Evolutionary conservation across 1,140 invertebrate genomes (phyloP), one percentile per base, ranked within the genome.

Genomic region (Ceratina australensis): DNA sequence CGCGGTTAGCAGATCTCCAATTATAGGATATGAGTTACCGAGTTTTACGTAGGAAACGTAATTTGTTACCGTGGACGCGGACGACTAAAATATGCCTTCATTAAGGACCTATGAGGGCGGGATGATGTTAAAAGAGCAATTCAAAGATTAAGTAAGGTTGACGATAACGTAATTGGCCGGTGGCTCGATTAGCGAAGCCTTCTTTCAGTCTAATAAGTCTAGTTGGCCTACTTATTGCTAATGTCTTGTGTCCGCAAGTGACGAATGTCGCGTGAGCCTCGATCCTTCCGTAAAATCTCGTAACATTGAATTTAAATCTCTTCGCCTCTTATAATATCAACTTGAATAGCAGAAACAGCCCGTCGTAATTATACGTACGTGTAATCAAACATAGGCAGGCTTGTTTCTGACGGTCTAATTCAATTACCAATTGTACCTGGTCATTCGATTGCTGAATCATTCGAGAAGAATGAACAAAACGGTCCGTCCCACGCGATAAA

Each of bases 201-300:
- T 83, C 83, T 78, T 74, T 75, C 49, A 68, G 65, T 59, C 67
- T 84, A 72, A 80, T 52, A 65, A 76, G 50, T 72, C 60, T 81
- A 80, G 81, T 83, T 84, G 81, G 69, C 83, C 83, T 83, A 84
- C 78, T 84, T 84, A 83, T 78, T 54, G 60, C 78, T 79, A 84
- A 84, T 84, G 74, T 73, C 82, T 80, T 66, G 67, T 83, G 77
- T 79, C 67, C 63, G 82, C 77, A 57, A 75, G 72, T 64, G 60
- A 8, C 66, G 60, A 79, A 56, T 57, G 56, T 49, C 69, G 54
- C 16, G 50, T 33, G 72, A 57, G 60, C 33, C 24, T 72, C 57
- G 28, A 64, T 64, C 56, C 66, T 72, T 47, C 49, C 33, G 22
- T 20, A 28, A 72, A 56, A 22, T 5, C 49, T 54, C 12, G 33